Percentiles rank a stretch among this genome's conserved stretches.
These are phyloP conservation scores for Leptestheria dahalacensis DNA, from an alignment of 1,140 invertebrate genomes.

Conservation along the genomic window DNA sequence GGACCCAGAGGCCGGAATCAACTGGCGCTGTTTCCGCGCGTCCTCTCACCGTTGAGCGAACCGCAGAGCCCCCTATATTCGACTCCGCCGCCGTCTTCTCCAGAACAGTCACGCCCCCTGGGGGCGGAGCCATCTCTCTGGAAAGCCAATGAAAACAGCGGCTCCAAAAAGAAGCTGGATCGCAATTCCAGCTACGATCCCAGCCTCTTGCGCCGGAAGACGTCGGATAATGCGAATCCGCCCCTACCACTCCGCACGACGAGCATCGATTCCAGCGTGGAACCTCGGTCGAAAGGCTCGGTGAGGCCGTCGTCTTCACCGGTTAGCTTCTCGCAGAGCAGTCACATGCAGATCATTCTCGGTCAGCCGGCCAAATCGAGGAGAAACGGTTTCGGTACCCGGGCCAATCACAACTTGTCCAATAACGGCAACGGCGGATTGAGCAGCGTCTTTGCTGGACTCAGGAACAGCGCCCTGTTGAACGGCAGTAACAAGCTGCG, in stretches of 20 bases:
- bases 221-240: constrained; percentile 23
- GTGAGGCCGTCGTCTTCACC: constrained; percentile 20
- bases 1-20: constrained; percentile 18
- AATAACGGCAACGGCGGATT: constrained; percentile 6
- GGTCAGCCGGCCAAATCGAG: constrained; percentile 33
- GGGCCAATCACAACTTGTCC: constrained; percentile 12
- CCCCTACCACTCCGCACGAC: constrained; percentile 26
- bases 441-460: constrained; percentile 19
- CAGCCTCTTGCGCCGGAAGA: background rate
- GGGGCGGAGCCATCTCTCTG: constrained; percentile 7
- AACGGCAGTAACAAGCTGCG: constrained; percentile 12
- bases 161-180: constrained; percentile 17
- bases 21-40: constrained; percentile 19
- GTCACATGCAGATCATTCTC: constrained; percentile 77
- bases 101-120: constrained; percentile 17
- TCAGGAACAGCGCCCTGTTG: constrained; percentile 17
- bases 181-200: constrained; percentile 17
- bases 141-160: constrained; percentile 15
- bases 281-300: constrained; percentile 35
- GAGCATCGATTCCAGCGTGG: constrained; percentile 25
- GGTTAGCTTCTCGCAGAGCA: constrained; percentile 54
- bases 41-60: constrained; percentile 55
- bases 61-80: constrained; percentile 66
- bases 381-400: constrained; percentile 19
- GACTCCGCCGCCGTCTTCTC: constrained; percentile 64